These are phyloP conservation scores for honey bee (Apis mellifera) DNA, from an alignment of 1,140 invertebrate genomes.

Conservation along the genomic window DNA sequence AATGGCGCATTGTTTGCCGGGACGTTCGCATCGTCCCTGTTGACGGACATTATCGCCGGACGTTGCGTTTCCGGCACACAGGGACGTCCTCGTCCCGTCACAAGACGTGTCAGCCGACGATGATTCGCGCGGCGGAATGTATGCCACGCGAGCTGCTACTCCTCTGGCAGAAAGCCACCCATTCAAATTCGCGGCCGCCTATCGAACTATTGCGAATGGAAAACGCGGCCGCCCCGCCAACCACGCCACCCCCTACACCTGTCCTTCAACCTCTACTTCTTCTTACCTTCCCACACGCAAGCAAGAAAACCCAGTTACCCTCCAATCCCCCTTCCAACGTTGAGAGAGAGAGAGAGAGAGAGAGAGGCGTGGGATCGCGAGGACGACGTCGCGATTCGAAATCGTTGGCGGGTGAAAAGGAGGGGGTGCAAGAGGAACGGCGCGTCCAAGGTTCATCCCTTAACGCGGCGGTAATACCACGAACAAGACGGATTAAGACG, in stretches of 20 bases:
- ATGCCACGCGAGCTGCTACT: constrained; percentile 62
- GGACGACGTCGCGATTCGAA: constrained; percentile 45
- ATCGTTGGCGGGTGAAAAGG: constrained; percentile 54
- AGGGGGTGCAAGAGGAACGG: constrained; percentile 11
- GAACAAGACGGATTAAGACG: constrained; percentile 76
- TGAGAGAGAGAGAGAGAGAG: too few species aligned
- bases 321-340: background rate
- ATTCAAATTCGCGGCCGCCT: constrained; percentile 64
- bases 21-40: constrained; percentile 76
- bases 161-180: constrained; percentile 51
- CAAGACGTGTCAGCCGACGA: constrained; percentile 63
- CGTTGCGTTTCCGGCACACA: constrained; percentile 77
- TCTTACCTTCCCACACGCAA: background rate
- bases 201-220: constrained; percentile 62
- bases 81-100: constrained; percentile 66
- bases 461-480: constrained; percentile 72
- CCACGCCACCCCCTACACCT: constrained; percentile 17
- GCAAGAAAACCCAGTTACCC: background rate
- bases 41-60: constrained; percentile 82
- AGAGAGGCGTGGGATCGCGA: constrained; percentile 21
- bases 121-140: constrained; percentile 66
- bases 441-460: constrained; percentile 69
- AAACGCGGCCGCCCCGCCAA: constrained; percentile 44
- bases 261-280: constrained; percentile 19
- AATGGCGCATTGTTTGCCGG: constrained; percentile 79